Conservation (phyloP, 2,888 invertebrate genomes). For the Drosophila tanythrix region DNA sequence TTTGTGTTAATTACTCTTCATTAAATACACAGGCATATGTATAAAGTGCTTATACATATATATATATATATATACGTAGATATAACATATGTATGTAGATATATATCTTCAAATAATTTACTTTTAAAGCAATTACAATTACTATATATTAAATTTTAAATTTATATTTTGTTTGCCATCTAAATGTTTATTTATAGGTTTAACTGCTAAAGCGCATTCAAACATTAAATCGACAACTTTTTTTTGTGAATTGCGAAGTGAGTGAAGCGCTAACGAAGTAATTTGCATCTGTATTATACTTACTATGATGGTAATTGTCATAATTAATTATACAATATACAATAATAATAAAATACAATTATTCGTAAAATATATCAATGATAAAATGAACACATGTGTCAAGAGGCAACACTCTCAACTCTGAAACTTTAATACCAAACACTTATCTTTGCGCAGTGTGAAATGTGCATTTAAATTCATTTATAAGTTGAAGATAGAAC, state of each 20-base stretch:
- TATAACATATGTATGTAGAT: background rate
- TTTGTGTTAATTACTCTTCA: background rate
- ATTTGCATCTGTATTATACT: constrained; percentile 39
- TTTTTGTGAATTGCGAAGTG: constrained; percentile 12
- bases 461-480: constrained; percentile 39
- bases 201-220: constrained; percentile 5
- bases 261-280: constrained; percentile 15
- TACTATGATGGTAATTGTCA: background rate
- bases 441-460: constrained; percentile 28
- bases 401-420: constrained; percentile 9
- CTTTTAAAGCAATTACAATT: background rate
- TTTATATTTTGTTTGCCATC: constrained; percentile 4
- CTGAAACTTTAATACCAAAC: constrained; percentile 23
- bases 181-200: background rate
- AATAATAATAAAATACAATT: constrained; percentile 28
- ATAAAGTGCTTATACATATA: background rate
- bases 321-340: constrained; percentile 21
- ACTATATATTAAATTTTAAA: constrained; percentile 12
- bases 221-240: constrained; percentile 1
- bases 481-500: constrained; percentile 19
- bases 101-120: background rate
- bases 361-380: constrained; percentile 16
- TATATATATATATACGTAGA: background rate
- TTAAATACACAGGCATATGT: background rate
- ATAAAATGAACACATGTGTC: constrained; percentile 16